Evolutionary conservation across 37 sponge, comb jelly and placozoan genomes (phyloP), one percentile per base, ranked within the genome.

Genomic region (Mnemiopsis leidyi): DNA sequence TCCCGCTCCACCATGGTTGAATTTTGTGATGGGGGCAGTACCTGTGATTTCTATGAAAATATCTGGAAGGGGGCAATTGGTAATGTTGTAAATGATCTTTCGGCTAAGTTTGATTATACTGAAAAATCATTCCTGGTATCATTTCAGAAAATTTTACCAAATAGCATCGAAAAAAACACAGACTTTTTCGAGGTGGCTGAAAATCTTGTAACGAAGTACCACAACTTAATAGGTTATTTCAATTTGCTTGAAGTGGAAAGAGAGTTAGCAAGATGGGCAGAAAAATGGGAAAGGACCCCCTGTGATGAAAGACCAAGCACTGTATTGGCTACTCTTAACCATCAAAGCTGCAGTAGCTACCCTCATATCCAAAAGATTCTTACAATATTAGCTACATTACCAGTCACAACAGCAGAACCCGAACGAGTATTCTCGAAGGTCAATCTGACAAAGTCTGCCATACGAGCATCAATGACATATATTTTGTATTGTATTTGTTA

Each of bases 371-470:
- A 69, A 32, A 69, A 93, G 93, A 36, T 36, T 69, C 69, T 93
- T n/a, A 48, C 38, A 68, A 39, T 39, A 23, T 39, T 92, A 26
- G 93, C 93, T 69, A 93, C 93, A 29, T 68, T 93, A 26, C 93
- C 75, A 69, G 93, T 93, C 33, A 36, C 93, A 35, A 68, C 93
- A 5, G 71, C 75, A 36, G 93, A 93, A 73, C 73, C 93, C 69
- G 75, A 93, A 38, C 13, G 93, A 33, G 69, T 36, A 38, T 93
- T 93, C 93, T 93, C 93, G 20, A 93, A 69, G 31, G 35, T 93
- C n/a, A 73, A 93, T 29, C 69, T n/a, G 69, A 69, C 93, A 69
- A 69, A 69, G 35, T 69, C 75, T 25, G 93, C 71, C 31, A 93
- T 69, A 68, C 2, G 93, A 93, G 69, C 73, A 34, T 21, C 71